A percentile compares a stretch with the other conserved stretches of the same genome.
These are phyloP conservation scores for Bursaphelenchus okinawaensis DNA, from an alignment of 2,888 invertebrate genomes.

Conservation along the genomic window DNA sequence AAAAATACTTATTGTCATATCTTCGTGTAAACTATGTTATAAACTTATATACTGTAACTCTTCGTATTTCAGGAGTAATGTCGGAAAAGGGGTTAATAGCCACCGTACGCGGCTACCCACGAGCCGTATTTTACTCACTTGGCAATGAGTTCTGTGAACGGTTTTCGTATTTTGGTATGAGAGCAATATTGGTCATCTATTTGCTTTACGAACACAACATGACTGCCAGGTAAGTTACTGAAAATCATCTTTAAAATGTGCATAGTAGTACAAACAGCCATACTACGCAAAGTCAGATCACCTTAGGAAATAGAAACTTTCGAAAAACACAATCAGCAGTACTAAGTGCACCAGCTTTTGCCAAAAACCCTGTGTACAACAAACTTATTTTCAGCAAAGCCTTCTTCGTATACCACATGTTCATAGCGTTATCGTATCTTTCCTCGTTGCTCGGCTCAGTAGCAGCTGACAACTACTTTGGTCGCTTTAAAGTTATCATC, in stretches of 20 bases:
- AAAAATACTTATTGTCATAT: no score
- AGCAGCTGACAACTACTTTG: constrained; percentile 83
- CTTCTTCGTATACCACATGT: constrained; percentile 82
- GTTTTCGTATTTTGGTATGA: constrained; percentile 30
- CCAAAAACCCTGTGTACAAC: no score
- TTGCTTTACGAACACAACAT: constrained; percentile 9
- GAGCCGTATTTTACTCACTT: constrained; percentile 77
- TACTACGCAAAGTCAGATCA: no score
- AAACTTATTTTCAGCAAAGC: constrained; percentile 66
- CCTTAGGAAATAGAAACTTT: no score
- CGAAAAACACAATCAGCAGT: no score
- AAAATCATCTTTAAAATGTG: not conserved
- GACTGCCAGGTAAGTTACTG: not conserved
- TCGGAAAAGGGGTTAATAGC: not conserved
- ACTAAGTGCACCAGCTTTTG: no score
- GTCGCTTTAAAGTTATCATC: constrained; percentile 64
- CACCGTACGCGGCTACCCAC: constrained; percentile 12
- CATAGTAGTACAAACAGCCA: no score
- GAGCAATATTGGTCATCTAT: constrained; percentile 22
- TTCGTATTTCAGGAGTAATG: not conserved
- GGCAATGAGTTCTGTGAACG: constrained; percentile 90
- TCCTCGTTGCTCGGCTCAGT: constrained; percentile 85
- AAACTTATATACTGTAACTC: no score
- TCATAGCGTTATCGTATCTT: constrained; percentile 83
- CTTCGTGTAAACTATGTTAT: no score